phyloP scores from a whole-genome alignment of 2,888 invertebrate genomes.

The Neoaliturus tenellus region DNA sequence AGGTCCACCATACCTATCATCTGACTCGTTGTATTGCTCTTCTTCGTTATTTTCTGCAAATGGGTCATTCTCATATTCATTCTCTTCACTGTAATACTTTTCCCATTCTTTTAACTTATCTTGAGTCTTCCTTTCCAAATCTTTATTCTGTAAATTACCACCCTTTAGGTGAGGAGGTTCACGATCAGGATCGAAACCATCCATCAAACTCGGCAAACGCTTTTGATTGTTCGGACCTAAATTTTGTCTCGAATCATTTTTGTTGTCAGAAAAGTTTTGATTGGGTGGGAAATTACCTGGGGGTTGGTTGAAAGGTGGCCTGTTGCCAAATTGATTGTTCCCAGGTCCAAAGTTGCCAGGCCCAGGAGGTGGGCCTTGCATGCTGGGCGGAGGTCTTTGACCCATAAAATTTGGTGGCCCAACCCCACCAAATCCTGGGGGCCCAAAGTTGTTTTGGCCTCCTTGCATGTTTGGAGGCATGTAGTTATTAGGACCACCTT shows the following conservation, averaged over 20 bases:
- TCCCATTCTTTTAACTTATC: constrained; percentile 46
- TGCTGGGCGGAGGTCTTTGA: constrained; percentile 31
- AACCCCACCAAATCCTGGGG: constrained; percentile 33
- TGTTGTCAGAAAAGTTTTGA: constrained; percentile 12
- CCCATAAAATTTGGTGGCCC: constrained; percentile 14
- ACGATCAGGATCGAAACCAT: constrained; percentile 53
- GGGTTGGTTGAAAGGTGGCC: constrained; percentile 12
- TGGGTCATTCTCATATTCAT: constrained; percentile 39
- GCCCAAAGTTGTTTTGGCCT: constrained; percentile 49
- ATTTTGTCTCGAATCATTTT: constrained; percentile 18
- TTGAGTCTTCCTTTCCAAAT: background rate
- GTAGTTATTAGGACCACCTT: constrained; percentile 59
- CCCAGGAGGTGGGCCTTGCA: constrained; percentile 28
- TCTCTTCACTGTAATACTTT: constrained; percentile 40
- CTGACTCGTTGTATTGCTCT: constrained; percentile 4
- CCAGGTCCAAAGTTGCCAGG: constrained; percentile 18
- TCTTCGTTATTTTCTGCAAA: constrained; percentile 40
- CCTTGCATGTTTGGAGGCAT: constrained; percentile 29
- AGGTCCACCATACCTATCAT: constrained; percentile 41
- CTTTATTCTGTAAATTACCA: constrained; percentile 24
- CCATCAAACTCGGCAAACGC: constrained; percentile 50
- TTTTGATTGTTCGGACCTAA: background rate
- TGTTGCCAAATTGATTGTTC: constrained; percentile 18
- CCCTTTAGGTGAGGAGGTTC: constrained; percentile 43
- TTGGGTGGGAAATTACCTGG: constrained; percentile 18